Evolutionary conservation across 2,797 vertebrate species (phyloP).

Genomic region (Sebastes baramenuke): DNA sequence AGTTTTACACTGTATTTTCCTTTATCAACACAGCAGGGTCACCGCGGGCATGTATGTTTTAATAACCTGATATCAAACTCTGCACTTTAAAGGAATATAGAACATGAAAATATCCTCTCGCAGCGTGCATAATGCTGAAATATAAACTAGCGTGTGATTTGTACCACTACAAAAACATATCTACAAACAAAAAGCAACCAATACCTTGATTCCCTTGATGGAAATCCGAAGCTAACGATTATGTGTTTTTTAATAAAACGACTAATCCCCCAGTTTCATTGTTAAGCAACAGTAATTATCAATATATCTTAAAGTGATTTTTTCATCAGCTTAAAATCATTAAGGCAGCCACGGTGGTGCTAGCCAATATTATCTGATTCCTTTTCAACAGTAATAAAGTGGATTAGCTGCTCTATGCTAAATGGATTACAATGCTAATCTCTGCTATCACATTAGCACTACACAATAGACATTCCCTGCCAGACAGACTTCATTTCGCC

Average conservation of each 20-base stretch:
- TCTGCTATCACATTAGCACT: conserved; percentile 83
- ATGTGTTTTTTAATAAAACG: conserved; percentile 21
- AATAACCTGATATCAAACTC: not conserved
- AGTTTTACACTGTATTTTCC: not conserved
- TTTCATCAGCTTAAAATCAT: conserved; percentile 73
- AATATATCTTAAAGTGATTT: conserved; percentile 61
- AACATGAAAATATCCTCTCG: not conserved
- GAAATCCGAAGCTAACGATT: conserved; percentile 14
- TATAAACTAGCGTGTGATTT: not conserved
- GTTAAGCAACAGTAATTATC: conserved; percentile 56
- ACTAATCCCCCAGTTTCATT: conserved; percentile 58
- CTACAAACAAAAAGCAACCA: not conserved
- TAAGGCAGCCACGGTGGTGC: conserved; percentile 66
- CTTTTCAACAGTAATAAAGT: conserved; percentile 83
- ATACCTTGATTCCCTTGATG: conserved; percentile 4
- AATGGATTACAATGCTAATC: conserved; percentile 89
- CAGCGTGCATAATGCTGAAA: not conserved
- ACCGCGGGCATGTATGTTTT: not conserved
- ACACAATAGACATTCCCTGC: conserved; percentile 75
- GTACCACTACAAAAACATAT: not conserved
- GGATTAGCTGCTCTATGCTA: conserved; percentile 85
- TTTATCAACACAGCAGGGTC: not conserved
- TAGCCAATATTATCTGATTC: conserved; percentile 79
- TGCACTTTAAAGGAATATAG: not conserved
- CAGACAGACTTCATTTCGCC: conserved; percentile 69